Evolutionary conservation across 2,113 vertebrate species (phyloP).

Genomic region (Oreocharis arfaki): DNA sequence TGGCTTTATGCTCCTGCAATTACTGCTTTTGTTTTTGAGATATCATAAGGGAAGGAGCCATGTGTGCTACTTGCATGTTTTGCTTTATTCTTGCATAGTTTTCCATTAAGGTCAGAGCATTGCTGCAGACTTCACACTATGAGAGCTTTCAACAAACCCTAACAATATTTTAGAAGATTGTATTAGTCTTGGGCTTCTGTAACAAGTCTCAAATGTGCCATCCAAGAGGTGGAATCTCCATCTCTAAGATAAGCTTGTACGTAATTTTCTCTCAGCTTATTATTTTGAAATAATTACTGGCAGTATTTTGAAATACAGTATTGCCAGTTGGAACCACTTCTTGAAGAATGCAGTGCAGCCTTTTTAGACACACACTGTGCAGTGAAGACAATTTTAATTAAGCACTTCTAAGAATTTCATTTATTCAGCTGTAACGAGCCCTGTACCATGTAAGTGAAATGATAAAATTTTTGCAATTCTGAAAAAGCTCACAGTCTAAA

Average conservation of each 20-base stretch:
- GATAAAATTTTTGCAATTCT: neutral
- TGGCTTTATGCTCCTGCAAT: neutral
- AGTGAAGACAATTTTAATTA: neutral
- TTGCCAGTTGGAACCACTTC: neutral
- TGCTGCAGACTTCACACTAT: neutral
- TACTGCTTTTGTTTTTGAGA: neutral
- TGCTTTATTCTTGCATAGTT: neutral
- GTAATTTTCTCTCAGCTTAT: neutral
- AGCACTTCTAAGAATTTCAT: neutral
- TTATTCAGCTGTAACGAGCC: neutral
- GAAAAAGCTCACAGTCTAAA: neutral
- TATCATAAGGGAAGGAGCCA: neutral
- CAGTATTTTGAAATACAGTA: neutral
- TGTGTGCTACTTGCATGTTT: neutral
- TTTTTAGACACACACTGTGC: neutral
- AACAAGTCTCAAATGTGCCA: neutral
- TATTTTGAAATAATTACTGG: neutral
- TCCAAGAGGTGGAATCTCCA: neutral
- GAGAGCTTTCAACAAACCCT: neutral
- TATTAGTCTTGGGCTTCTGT: neutral
- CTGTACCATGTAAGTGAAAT: neutral
- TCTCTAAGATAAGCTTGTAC: neutral
- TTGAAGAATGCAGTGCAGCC: neutral
- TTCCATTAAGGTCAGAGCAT: neutral
- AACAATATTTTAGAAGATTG: neutral